Evolutionary conservation across 1,140 invertebrate species (phyloP).

Genomic region (Thaumatotibia leucotreta): DNA sequence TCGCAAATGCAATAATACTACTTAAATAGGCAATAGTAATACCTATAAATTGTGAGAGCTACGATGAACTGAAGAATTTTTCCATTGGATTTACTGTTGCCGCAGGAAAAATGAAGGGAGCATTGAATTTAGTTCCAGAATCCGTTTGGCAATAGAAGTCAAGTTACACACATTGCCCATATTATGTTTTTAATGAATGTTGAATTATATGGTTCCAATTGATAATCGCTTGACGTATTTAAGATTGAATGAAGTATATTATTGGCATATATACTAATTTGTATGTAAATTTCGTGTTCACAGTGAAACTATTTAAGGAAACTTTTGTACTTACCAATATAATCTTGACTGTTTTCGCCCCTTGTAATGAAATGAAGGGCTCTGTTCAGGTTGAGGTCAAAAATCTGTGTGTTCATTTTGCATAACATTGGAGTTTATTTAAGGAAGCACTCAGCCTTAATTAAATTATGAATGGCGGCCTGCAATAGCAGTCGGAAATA

Average conservation of each 20-base stretch:
- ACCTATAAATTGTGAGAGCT: conserved; percentile 55
- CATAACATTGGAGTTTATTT: conserved; percentile 47
- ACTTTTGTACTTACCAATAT: too few species aligned
- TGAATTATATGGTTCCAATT: neutral
- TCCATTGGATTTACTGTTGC: conserved; percentile 68
- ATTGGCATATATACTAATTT: too few species aligned
- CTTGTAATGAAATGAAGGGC: too few species aligned
- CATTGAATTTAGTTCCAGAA: conserved; percentile 57
- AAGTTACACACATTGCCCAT: too few species aligned
- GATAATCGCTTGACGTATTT: neutral
- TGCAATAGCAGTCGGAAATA: neutral
- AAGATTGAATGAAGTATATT: too few species aligned
- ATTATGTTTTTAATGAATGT: neutral
- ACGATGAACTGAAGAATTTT: conserved; percentile 54
- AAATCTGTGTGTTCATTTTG: conserved; percentile 30
- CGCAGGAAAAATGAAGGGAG: conserved; percentile 44
- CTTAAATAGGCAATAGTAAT: conserved; percentile 30
- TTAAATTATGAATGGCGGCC: conserved; percentile 41
- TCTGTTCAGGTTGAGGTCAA: conserved; percentile 6
- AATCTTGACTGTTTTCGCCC: too few species aligned
- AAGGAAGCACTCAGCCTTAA: conserved; percentile 48
- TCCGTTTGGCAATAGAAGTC: conserved; percentile 16
- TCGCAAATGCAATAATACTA: conserved; percentile 33
- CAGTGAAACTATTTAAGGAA: too few species aligned
- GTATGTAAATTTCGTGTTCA: too few species aligned